Base-by-base conservation (phyloP, 2,888 invertebrate species). In the Rhaphigaster nebulosa region DNA sequence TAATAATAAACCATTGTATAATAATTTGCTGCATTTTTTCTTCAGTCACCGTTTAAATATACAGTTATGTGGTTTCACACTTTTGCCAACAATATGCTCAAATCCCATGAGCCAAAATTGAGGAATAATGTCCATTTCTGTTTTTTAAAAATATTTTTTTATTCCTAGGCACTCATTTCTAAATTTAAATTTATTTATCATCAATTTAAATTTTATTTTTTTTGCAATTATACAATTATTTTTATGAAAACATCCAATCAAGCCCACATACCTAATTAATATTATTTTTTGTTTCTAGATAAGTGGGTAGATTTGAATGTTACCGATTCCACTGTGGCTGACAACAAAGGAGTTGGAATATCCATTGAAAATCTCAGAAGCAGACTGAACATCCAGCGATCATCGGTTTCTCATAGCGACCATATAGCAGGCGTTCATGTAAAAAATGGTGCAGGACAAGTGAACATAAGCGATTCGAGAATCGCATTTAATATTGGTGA, bases 321-420 rank as follows among this genome's bases (percentile, higher is more conserved):
- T 34, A 96, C 97, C 0, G 96, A 97, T 93, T 97, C 98, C 1
- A 96, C 96, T 60, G 96, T 99, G 91, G 96, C 96, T 4, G 96
- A 97, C 93, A 99, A 99, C 94, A 96, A 97, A 92, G 99, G 99
- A 0, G 96, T 98, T 93, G 99, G 99, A n/a, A 96, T 99, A 89
- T 97, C 96, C n/a, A 96, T 98, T 26, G 98, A 98, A 94, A 98
- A 98, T 93, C 95, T 99, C 90, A 95, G 99, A 93, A 98, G 98
- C 29, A 97, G 97, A 93, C 94, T 98, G n/a, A 97, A 97, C 93
- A 95, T 99, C 88, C 97, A 98, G 93, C 95, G 96, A 70, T 97
- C 97, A 23, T 96, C 97, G 0, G 95, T 99, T 89, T 97, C 97
- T 0, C 96, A 97, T 93, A 99, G 98, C 93, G 96, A 96, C 91